Conservation (phyloP, 2,113 vertebrate genomes). For the Menidia beryllina region DNA sequence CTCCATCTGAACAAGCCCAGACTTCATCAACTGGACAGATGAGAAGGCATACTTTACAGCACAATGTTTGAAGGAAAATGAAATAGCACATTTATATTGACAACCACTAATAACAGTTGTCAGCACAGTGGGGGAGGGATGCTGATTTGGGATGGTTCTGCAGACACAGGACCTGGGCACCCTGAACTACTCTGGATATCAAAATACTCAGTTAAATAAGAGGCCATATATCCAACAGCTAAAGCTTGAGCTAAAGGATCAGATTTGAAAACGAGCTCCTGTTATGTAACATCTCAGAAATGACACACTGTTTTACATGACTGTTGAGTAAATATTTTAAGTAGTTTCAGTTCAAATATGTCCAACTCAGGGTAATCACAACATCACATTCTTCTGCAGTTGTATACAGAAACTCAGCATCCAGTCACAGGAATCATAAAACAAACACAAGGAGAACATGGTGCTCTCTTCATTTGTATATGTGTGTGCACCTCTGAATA, state of each 20-base stretch:
- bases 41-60: too few relatives aligned
- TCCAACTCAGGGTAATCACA: background rate
- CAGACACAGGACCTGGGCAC: too few relatives aligned
- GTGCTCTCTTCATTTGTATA: constrained; percentile 42
- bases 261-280: too few relatives aligned
- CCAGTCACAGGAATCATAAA: background rate
- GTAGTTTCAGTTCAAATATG: background rate
- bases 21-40: too few relatives aligned
- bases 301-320: background rate
- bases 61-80: too few relatives aligned
- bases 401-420: background rate
- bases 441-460: constrained; percentile 66
- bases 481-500: constrained; percentile 28
- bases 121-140: too few relatives aligned
- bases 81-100: too few relatives aligned
- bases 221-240: background rate
- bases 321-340: background rate
- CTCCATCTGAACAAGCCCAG: too few relatives aligned
- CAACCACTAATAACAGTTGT: too few relatives aligned
- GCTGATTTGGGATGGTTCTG: too few relatives aligned
- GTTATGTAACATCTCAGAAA: background rate
- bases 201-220: background rate
- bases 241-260: background rate
- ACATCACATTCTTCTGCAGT: background rate
- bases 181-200: background rate